Evolutionary conservation across 2,113 vertebrate species (phyloP), one percentile per base, ranked within the genome.

Genomic region (Bubo scandiacus): DNA sequence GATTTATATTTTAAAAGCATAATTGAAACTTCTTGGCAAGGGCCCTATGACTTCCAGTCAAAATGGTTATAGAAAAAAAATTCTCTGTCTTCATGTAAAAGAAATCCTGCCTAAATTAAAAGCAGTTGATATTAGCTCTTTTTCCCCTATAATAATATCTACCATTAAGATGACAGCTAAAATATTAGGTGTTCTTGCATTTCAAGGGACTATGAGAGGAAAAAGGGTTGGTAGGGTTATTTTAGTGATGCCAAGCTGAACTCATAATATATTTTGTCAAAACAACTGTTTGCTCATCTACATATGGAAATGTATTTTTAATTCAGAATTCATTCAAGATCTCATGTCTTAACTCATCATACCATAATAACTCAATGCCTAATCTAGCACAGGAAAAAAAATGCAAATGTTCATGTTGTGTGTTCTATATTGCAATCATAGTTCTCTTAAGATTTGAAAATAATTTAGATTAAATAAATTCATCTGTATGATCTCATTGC

Each of bases 1-100:
- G 95, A 97, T 96, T 97, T 97, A 81, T 90, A 92, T 81, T 97
- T 96, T 95, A 95, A 95, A 97, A 95, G 75, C 94, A 96, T 92
- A 96, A 93, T 95, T 96, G 96, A 96, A 95, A 84, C 91, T 94
- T 94, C 89, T 95, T 95, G 89, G 93, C 94, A 88, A 85, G 32
- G 81, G 18, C 71, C 78, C 74, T 94, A 82, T 86, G 85, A 96
- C 73, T 88, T 95, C 87, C 88, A 92, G 89, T 96, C 82, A 89
- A 95, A 97, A 94, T 86, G 79, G 66, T 93, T 90, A 86, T 55
- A 95, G 90, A 93, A 95, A 71, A 81, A 93, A 55, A 58, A 86
- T 93, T 95, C 61, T 91, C 71, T 91, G 77, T 82, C 88, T 93
- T 91, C 75, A 86, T 85, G 36, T 92, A 82, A 94, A 79, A 95